Evolutionary conservation across 2,113 vertebrate species (phyloP).

Genomic region (Pseudopodoces humilis): DNA sequence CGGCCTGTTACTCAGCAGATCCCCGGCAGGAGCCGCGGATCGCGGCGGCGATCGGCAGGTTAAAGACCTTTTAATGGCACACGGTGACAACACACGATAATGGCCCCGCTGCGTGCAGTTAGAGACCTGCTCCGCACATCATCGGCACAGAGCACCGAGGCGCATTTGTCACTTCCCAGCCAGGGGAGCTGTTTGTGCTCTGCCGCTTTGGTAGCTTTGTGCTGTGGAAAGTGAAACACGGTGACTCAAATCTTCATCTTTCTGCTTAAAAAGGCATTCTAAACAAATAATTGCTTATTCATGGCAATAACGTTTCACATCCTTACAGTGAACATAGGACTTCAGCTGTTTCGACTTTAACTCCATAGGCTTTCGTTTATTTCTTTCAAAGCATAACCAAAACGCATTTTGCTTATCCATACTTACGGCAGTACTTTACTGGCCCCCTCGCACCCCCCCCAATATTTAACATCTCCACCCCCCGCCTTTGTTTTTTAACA

Average conservation of each 20-base stretch:
- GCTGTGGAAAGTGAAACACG: not conserved
- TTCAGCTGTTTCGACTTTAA: not conserved
- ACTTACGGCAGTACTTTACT: accelerated
- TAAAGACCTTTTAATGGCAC: not conserved
- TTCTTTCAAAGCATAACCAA: not conserved
- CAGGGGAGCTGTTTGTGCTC: not conserved
- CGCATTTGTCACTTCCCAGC: not conserved
- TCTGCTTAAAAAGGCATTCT: not conserved
- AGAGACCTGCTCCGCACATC: not conserved
- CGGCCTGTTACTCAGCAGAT: conserved; percentile 16
- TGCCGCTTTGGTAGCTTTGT: not conserved
- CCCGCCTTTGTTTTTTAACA: not conserved
- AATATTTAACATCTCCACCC: not conserved
- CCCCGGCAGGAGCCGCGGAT: not conserved
- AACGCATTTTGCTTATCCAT: not conserved
- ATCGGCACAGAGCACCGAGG: not conserved
- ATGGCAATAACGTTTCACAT: not conserved
- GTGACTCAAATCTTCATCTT: not conserved
- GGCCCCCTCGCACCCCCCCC: accelerated
- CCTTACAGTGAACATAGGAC: not conserved
- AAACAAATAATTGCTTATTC: not conserved
- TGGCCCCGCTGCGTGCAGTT: not conserved
- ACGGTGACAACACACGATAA: not conserved
- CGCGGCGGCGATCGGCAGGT: not conserved
- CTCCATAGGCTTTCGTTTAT: not conserved